Evolutionary conservation across 2,888 invertebrate genomes (phyloP), one percentile per base, ranked within the genome.

Genomic region (Synergus japonicus): DNA sequence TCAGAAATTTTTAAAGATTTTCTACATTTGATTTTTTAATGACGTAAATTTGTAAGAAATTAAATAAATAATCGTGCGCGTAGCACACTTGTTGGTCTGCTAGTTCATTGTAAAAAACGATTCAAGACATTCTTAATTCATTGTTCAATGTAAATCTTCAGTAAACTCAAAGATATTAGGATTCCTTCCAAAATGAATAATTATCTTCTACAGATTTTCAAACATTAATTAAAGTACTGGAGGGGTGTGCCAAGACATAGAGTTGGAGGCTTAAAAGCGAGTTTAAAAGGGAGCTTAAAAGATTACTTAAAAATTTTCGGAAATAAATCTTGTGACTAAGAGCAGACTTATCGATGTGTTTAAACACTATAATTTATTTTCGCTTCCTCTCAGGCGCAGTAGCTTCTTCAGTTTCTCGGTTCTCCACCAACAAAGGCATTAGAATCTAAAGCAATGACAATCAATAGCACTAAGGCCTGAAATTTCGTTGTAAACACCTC

Each of bases 401-500:
- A 58, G n/a, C 63, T 63, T 13, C 63, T 29, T 22, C 22, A 63
- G 29, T 13, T 63, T 63, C 63, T 22, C 12, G 4, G n/a, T n/a
- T n/a, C n/a, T n/a, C n/a, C n/a, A 63, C 5, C 29, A 22, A 63
- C 63, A 69, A 49, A 69, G 22, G 29, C 29, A 46, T 15, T 15
- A 46, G 69, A 69, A 37, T n/a, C 54, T 12, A 54, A 73, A 73
- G 54, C 63, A 29, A 22, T 29, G 73, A 58, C 37, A 73, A 73
- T 73, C 73, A 49, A 73, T 73, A 73, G 29, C 54, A 73, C 73
- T 54, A 37, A 29, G 54, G 54, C 37, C 29, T 54, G 73, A 73
- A 73, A 73, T 73, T 73, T 73, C 73, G 49, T 54, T 73, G 73
- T 54, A 54, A 73, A 73, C 73, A 73, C 10, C 73, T 73, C 37